Conservation (phyloP, 1,140 invertebrate genomes). For the Cydia amplana region DNA sequence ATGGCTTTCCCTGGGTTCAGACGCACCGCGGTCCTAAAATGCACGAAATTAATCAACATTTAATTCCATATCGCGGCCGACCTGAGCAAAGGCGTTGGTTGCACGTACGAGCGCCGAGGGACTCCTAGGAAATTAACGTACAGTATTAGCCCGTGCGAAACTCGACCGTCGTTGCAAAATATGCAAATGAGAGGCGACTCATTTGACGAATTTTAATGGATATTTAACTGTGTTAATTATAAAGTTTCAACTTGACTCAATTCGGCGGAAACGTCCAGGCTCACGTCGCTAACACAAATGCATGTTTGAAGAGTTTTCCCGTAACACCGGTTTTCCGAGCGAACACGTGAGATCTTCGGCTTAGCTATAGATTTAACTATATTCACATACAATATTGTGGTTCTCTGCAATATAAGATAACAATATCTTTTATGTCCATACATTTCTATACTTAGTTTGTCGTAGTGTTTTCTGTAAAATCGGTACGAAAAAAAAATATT, state of each 20-base stretch:
- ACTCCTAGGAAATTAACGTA: constrained; percentile 68
- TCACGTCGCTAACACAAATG: constrained; percentile 42
- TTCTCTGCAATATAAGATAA: too few relatives aligned
- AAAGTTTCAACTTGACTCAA: constrained; percentile 67
- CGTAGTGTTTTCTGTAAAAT: neutral
- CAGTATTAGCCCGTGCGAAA: constrained; percentile 55
- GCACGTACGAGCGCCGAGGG: constrained; percentile 59
- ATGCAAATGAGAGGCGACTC: constrained; percentile 76
- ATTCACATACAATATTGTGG: neutral
- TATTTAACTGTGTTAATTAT: constrained; percentile 75
- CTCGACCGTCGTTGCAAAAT: constrained; percentile 65
- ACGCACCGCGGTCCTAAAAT: constrained; percentile 48
- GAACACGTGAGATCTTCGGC: neutral
- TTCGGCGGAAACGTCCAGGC: constrained; percentile 52
- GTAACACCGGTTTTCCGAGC: constrained; percentile 29
- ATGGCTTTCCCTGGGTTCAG: constrained; percentile 45
- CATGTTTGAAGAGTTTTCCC: constrained; percentile 53
- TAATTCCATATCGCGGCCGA: constrained; percentile 66
- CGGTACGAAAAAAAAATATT: neutral
- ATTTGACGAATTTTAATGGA: constrained; percentile 78
- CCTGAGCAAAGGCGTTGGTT: constrained; percentile 50
- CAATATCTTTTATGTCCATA: too few relatives aligned
- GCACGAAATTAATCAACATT: constrained; percentile 75
- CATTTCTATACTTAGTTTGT: too few relatives aligned
- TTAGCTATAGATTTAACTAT: neutral